Base-by-base conservation (phyloP, 2,888 invertebrate species). In the Sipha maydis region DNA sequence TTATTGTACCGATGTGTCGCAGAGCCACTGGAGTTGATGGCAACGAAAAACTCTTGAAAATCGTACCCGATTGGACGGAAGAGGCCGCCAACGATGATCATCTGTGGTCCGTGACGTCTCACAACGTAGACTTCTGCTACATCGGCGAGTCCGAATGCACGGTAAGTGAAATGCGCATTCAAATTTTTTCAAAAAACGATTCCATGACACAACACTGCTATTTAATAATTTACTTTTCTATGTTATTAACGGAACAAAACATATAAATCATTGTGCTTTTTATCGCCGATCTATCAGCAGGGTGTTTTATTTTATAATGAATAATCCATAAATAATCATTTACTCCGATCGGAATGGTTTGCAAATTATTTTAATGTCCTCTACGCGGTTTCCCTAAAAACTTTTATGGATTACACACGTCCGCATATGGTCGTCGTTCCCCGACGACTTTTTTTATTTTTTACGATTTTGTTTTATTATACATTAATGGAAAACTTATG, bases 111-210 rank as follows among this genome's bases (percentile, higher is more conserved):
- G 96, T 97, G 90, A 96, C 97, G 86, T 96, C 97, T 89, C 96
- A 96, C 89, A 98, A 98, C 83, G 97, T 97, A 41, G 98, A 98
- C 93, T 96, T 97, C 92, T 98, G 98, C 93, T 98, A 98, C 92
- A 95, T 97, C 86, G 97, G 96, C 90, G 97, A 97, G 91, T 93
- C 93, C 76, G 97, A 97, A 91, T 98, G 98, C 92, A 95, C 95
- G 93, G 97, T 97, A 92, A 93, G 93, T 93, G 9, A 31, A 61
- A 61, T 21, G 7, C 5, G 21, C 19, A 21, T 7, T 61, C 19
- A 14, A 1, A 4, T 54, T 41, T 41, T 41, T 41, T 41, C 41
- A 9, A 41, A 41, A 41, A 41, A 41, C 41, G 41, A 41, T 48
- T 2, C 14, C 48, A 48, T 3, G 14, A 48, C 48, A 2, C 2